Percentiles rank a stretch among this genome's conserved stretches.
Conservation (phyloP, 1,140 invertebrate genomes). For the Heliconius nattereri region DNA sequence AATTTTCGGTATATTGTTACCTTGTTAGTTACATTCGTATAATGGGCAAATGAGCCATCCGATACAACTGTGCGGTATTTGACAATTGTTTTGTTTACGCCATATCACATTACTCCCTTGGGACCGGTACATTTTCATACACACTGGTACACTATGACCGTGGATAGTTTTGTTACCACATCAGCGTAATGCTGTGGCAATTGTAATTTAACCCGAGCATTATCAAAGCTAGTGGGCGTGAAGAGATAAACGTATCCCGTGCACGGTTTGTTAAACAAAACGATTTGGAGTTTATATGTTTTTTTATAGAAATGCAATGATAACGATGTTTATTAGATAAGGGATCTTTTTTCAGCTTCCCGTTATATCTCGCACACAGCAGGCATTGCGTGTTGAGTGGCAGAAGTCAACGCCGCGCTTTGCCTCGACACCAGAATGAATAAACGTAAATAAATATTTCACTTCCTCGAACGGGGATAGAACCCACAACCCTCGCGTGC, state of each 20-base stretch:
- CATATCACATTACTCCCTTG: slow-evolving; percentile 15
- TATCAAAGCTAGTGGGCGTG: slow-evolving; percentile 66
- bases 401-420: too few species aligned
- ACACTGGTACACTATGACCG: neutral
- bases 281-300: slow-evolving; percentile 14
- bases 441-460: too few species aligned
- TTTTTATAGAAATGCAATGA: neutral
- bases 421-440: too few species aligned
- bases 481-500: too few species aligned
- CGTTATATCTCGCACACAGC: too few species aligned
- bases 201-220: slow-evolving; percentile 59
- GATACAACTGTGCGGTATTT: neutral
- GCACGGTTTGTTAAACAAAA: slow-evolving; percentile 43
- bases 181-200: slow-evolving; percentile 41
- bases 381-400: too few species aligned
- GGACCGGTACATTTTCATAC: neutral
- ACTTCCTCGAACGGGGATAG: too few species aligned
- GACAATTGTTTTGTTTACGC: slow-evolving; percentile 38
- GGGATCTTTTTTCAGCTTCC: too few species aligned
- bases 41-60: neutral
- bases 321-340: neutral
- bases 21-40: too few species aligned
- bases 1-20: too few species aligned
- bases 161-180: slow-evolving; percentile 33
- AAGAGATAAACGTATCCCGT: slow-evolving; percentile 64